phyloP scores from a whole-genome alignment of 1,140 invertebrate species.

The Scaptodrosophila lebanonensis region DNA sequence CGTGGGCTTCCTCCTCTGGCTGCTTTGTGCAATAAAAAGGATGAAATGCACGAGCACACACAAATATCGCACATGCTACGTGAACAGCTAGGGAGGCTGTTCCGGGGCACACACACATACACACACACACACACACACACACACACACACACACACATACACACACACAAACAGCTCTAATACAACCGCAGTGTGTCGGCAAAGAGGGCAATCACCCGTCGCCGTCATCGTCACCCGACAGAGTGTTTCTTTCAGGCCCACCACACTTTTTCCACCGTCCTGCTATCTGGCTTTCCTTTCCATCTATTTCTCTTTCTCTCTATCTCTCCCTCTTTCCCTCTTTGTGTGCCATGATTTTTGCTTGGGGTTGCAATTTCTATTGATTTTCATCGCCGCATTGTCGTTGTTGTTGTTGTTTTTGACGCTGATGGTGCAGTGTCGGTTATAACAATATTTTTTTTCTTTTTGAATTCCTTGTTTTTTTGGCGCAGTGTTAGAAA shows the following conservation, averaged over 20 bases:
- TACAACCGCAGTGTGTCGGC: conserved; percentile 52
- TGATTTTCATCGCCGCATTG: conserved; percentile 47
- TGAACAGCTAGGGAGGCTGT: conserved; percentile 18
- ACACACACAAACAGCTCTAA: conserved; percentile 20
- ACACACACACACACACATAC: conserved; percentile 4
- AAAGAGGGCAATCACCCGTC: conserved; percentile 71
- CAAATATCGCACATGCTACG: conserved; percentile 47
- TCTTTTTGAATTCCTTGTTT: too few species aligned
- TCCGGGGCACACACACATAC: conserved; percentile 27
- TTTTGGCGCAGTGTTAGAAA: conserved; percentile 40
- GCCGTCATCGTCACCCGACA: too few species aligned
- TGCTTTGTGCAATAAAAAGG: conserved; percentile 57
- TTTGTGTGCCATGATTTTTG: conserved; percentile 33
- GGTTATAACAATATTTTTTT: conserved; percentile 7
- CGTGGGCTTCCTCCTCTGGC: conserved; percentile 7
- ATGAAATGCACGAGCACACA: conserved; percentile 66
- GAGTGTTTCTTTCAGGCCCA: background rate
- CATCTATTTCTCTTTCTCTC: conserved; percentile 21
- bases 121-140: conserved; percentile 5
- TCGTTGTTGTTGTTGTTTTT: conserved; percentile 25
- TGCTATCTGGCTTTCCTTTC: too few species aligned
- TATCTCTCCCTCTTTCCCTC: conserved; percentile 16
- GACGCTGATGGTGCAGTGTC: conserved; percentile 10
- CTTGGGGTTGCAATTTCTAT: conserved; percentile 68
- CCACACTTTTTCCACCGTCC: too few species aligned